Conservation (phyloP, 1,140 invertebrate genomes). For the Papilio helenus region DNA sequence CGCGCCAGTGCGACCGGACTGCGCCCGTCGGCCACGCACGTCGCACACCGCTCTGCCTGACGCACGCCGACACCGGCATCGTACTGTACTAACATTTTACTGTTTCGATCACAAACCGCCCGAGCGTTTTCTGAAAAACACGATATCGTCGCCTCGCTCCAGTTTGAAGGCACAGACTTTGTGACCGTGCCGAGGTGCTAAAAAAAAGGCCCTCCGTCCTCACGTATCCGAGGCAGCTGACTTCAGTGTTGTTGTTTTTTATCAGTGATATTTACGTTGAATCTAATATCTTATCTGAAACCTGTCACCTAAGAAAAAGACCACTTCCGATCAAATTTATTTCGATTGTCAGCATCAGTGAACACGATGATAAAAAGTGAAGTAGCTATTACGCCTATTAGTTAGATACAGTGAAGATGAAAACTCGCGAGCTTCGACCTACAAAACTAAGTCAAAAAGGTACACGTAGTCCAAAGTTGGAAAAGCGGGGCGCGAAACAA, state of each 20-base stretch:
- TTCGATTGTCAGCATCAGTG: constrained; percentile 41
- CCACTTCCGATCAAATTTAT: constrained; percentile 53
- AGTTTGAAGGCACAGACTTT: constrained; percentile 60
- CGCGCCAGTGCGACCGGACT: constrained; percentile 59
- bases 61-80: constrained; percentile 37
- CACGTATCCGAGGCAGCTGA: constrained; percentile 64
- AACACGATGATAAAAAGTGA: constrained; percentile 45
- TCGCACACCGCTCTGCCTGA: constrained; percentile 22
- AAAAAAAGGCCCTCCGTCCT: constrained; percentile 47
- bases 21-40: constrained; percentile 54
- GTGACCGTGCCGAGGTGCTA: constrained; percentile 28
- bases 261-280: constrained; percentile 60
- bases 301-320: constrained; percentile 42
- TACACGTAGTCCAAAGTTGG: constrained; percentile 55
- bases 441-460: constrained; percentile 38
- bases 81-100: background rate
- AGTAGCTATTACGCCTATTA: constrained; percentile 40
- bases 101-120: constrained; percentile 21
- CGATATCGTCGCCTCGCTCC: constrained; percentile 41
- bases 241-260: constrained; percentile 69
- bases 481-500: constrained; percentile 56
- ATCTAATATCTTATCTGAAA: constrained; percentile 76
- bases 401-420: constrained; percentile 59
- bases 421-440: constrained; percentile 57
- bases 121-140: constrained; percentile 31